These are phyloP conservation scores for Sipunculus nudus DNA, from an alignment of 2,888 invertebrate species.

Conservation along the genomic window DNA sequence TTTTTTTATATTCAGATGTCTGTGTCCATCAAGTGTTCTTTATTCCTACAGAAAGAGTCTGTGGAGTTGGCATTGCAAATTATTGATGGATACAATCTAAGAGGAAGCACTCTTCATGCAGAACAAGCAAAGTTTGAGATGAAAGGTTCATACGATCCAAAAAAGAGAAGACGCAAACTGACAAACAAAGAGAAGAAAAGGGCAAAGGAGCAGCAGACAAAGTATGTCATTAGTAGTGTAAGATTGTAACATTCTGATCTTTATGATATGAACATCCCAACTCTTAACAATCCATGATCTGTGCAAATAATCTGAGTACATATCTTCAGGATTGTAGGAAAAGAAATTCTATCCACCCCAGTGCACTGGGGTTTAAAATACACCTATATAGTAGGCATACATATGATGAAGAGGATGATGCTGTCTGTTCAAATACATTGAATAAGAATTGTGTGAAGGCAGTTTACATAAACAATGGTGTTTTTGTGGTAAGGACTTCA, in stretches of 20 bases:
- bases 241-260: background rate
- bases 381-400: too few species aligned
- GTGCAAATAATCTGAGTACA: too few species aligned
- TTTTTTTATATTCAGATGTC: background rate
- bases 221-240: slow-evolving; percentile 68
- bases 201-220: slow-evolving; percentile 89
- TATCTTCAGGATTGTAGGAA: too few species aligned
- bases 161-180: slow-evolving; percentile 82
- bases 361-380: too few species aligned
- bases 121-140: slow-evolving; percentile 93
- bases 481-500: too few species aligned
- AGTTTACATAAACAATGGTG: too few species aligned
- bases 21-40: background rate
- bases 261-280: too few species aligned
- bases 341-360: too few species aligned
- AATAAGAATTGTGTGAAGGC: too few species aligned
- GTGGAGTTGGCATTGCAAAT: slow-evolving; percentile 91
- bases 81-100: slow-evolving; percentile 85
- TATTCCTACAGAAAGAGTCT: slow-evolving; percentile 79
- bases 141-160: slow-evolving; percentile 87
- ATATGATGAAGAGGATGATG: too few species aligned
- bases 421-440: too few species aligned
- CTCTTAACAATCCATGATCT: too few species aligned
- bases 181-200: slow-evolving; percentile 84
- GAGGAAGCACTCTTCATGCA: slow-evolving; percentile 84